Evolutionary conservation across 2,113 vertebrate genomes (phyloP).

Genomic region (Tyrannus savana): DNA sequence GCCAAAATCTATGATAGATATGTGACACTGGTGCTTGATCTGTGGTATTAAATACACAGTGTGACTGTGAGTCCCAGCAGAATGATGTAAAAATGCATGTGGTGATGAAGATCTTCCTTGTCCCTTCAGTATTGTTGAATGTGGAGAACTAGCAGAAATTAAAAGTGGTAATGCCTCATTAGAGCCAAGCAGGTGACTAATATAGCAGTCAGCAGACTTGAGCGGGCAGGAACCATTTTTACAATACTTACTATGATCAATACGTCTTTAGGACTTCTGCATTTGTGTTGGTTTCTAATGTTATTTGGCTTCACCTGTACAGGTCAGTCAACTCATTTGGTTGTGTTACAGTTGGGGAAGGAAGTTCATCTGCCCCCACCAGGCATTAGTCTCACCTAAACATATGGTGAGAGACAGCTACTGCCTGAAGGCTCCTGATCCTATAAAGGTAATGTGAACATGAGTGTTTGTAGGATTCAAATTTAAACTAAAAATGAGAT

Average conservation of each 20-base stretch:
- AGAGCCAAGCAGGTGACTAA: not conserved
- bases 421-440: not conserved
- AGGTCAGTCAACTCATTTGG: not conserved
- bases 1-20: not conserved
- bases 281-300: not conserved
- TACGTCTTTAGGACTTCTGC: rapidly evolving
- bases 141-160: not conserved
- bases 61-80: not conserved
- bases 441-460: not conserved
- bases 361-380: not conserved
- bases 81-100: not conserved
- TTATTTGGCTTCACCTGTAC: not conserved
- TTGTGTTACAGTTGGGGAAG: not conserved
- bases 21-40: not conserved
- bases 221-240: not conserved
- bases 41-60: not conserved
- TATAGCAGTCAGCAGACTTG: not conserved
- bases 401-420: not conserved
- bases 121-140: not conserved
- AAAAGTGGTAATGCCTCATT: not conserved
- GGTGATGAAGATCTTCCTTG: not conserved
- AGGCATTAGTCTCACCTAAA: rapidly evolving
- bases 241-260: not conserved
- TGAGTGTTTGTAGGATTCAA: not conserved
- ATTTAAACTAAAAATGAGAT: not conserved